Evolutionary conservation across 2,113 vertebrate genomes (phyloP), one percentile per base, ranked within the genome.

Genomic region (Megatriorchis doriae): DNA sequence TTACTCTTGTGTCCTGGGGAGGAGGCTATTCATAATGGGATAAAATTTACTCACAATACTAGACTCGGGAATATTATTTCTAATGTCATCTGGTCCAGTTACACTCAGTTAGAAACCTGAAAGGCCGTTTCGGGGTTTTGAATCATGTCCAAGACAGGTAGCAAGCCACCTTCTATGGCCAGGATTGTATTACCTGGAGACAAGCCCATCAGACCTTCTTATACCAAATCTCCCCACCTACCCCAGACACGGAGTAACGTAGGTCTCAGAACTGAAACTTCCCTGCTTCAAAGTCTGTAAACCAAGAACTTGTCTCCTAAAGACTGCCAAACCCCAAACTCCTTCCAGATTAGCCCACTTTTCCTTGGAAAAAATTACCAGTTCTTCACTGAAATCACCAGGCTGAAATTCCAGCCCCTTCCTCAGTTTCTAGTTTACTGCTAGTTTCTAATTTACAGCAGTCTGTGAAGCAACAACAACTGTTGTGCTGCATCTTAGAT

Each of bases 31-130:
- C 89, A 88, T 90, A 96, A 87, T 47, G 71, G 93, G 80, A 82
- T 95, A 82, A 97, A 93, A 92, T 94, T 97, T 93, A 95, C 91
- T 97, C 91, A 80, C 89, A 93, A 70, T 79, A 66, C 78, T 52
- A 97, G 74, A 36, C 71, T 42, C n/a, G 81, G 45, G 70, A 94
- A 85, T 94, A 95, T 94, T 93, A 91, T 95, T 95, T 95, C 91
- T 91, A 47, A 85, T 68, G 59, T 86, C 72, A 73, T 66, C 63
- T 88, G 78, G 42, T 52, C 78, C 62, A 63, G 85, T 88, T 94
- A 95, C 67, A 78, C 75, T 95, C 74, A 43, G 92, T 95, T 94
- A 93, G 90, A 94, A 95, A 94, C 72, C 59, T 94, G 92, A 93
- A 97, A 91, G 90, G 42, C 90, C 3, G 1, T 96, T 96, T 70